Evolutionary conservation across 2,888 invertebrate species (phyloP).

Genomic region (Orthosia gothica): DNA sequence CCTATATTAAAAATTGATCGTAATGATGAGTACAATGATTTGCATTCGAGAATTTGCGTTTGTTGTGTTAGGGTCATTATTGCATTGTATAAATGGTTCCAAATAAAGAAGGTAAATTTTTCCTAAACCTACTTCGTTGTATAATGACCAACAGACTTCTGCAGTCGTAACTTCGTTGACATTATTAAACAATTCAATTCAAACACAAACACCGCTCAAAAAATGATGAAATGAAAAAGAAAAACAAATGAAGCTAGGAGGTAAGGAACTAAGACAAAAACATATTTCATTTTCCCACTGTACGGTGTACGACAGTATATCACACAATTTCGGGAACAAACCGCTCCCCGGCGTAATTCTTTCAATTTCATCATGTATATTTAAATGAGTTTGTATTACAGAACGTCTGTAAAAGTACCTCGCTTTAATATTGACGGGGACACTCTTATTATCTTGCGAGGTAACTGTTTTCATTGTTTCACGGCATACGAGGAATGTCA

Average conservation of each 20-base stretch:
- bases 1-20: no score
- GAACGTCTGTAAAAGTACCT: conserved; percentile 73
- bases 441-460: conserved; percentile 86
- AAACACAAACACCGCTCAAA: background rate
- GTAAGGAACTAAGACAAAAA: conserved; percentile 27
- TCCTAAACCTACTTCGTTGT: background rate
- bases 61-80: no score
- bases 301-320: conserved; percentile 59
- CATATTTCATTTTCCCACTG: conserved; percentile 49
- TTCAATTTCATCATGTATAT: conserved; percentile 91
- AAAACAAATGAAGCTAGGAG: background rate
- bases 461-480: conserved; percentile 69
- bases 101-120: no score
- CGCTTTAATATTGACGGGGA: conserved; percentile 86
- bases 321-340: conserved; percentile 71
- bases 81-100: background rate
- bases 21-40: no score
- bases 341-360: conserved; percentile 81
- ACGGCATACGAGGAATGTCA: conserved; percentile 41
- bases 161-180: background rate
- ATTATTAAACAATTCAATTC: background rate
- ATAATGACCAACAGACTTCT: background rate
- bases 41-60: no score
- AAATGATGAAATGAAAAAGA: background rate
- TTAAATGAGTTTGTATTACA: conserved; percentile 89